Evolutionary conservation across 2,113 vertebrate genomes (phyloP).

Genomic region (Bostrychus sinensis): DNA sequence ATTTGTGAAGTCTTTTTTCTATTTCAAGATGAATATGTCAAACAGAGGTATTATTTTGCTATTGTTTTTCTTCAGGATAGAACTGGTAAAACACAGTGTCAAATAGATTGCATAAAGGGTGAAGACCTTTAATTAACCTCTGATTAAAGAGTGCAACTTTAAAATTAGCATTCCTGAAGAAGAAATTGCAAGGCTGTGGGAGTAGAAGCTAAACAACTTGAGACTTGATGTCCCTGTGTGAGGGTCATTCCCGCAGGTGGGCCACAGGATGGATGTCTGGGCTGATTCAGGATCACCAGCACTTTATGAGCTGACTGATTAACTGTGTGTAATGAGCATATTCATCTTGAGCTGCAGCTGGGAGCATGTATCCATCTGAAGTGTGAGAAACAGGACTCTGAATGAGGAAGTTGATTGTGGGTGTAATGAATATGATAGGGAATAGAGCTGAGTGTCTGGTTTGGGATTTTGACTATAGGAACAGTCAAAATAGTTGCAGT

Average conservation of each 20-base stretch:
- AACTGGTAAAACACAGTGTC: neutral
- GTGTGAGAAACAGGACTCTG: conserved; percentile 22
- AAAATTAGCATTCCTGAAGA: neutral
- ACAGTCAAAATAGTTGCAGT: neutral
- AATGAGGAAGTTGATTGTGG: conserved; percentile 10
- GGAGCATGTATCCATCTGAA: conserved; percentile 21
- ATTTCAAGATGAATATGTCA: neutral
- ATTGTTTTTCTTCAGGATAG: neutral
- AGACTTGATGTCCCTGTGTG: conserved; percentile 10
- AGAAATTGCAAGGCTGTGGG: conserved; percentile 1
- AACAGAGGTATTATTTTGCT: neutral
- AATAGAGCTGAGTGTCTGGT: conserved; percentile 1
- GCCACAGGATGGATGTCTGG: conserved; percentile 28
- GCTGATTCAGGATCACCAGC: conserved; percentile 42
- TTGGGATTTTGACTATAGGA: conserved; percentile 2
- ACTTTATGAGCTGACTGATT: conserved; percentile 37
- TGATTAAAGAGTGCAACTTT: neutral
- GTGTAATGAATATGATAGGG: conserved; percentile 13
- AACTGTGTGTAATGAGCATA: conserved; percentile 45
- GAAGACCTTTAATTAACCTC: no score
- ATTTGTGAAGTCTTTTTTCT: neutral
- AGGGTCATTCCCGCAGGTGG: conserved; percentile 35
- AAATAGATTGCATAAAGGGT: no score
- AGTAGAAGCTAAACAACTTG: conserved; percentile 17
- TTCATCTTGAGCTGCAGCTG: conserved; percentile 55